Conservation (phyloP, 1,140 invertebrate species). For the Pseudomyrmex dendroicus region DNA sequence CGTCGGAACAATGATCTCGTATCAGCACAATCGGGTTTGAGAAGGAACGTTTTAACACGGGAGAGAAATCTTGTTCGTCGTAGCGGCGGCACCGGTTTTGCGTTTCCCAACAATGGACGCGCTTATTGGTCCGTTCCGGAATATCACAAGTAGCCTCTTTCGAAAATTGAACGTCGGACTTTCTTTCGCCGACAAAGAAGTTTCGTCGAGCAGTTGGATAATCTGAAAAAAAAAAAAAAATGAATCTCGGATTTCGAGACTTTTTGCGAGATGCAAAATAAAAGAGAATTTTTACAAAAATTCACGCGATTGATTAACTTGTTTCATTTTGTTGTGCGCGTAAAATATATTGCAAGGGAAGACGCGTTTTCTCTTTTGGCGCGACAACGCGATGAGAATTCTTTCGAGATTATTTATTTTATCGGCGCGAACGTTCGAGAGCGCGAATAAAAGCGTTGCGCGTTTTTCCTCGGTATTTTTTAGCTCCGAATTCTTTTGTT, state of each 20-base stretch:
- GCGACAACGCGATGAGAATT: slow-evolving; percentile 41
- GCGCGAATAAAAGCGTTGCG: slow-evolving; percentile 33
- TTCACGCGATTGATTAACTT: too few species aligned
- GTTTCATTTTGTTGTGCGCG: neutral
- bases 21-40: slow-evolving; percentile 17
- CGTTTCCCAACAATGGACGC: slow-evolving; percentile 50
- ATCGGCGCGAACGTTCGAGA: neutral
- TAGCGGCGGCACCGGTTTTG: slow-evolving; percentile 3
- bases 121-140: slow-evolving; percentile 50
- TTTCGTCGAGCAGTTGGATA: neutral
- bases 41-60: slow-evolving; percentile 29
- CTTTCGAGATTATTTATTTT: slow-evolving; percentile 59
- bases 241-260: too few species aligned
- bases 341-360: too few species aligned
- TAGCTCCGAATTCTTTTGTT: neutral
- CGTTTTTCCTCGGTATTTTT: slow-evolving; percentile 29
- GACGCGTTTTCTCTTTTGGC: neutral
- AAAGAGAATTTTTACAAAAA: too few species aligned
- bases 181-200: neutral
- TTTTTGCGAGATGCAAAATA: neutral
- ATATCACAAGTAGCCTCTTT: slow-evolving; percentile 48
- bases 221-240: neutral
- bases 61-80: slow-evolving; percentile 36
- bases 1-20: slow-evolving; percentile 27
- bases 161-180: neutral